These are phyloP conservation scores for Chaetorhynchus papuensis DNA, from an alignment of 2,113 vertebrate species.

Conservation along the genomic window DNA sequence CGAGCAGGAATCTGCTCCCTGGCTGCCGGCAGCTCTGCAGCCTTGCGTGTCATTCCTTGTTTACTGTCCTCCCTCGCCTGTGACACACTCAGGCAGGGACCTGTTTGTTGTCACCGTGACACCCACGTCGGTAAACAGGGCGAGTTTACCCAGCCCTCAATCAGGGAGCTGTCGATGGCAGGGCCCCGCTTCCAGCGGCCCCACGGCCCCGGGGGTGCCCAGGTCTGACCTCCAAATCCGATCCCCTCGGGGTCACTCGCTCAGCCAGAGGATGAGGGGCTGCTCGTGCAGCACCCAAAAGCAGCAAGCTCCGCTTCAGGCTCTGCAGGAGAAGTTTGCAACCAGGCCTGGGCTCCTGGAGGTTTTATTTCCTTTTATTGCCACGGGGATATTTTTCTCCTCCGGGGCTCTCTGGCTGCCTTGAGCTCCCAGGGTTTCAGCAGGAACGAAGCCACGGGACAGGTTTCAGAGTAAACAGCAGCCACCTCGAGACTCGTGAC, in stretches of 20 bases:
- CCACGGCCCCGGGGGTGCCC: neutral
- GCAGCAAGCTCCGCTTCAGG: fast-evolving
- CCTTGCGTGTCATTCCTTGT: neutral
- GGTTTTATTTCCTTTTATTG: neutral
- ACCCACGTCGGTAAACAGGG: slow-evolving; percentile 51
- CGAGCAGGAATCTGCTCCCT: neutral
- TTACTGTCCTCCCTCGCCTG: slow-evolving; percentile 20
- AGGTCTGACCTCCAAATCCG: neutral
- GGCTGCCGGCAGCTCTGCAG: neutral
- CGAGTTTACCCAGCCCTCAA: slow-evolving; percentile 41
- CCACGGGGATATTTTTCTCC: neutral
- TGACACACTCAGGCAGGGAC: slow-evolving; percentile 46
- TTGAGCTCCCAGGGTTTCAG: neutral
- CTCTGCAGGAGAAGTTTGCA: neutral
- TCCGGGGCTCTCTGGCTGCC: neutral
- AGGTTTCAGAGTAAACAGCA: slow-evolving; percentile 34
- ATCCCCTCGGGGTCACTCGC: neutral
- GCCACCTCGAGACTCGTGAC: neutral
- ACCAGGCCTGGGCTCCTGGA: neutral
- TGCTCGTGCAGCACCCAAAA: neutral
- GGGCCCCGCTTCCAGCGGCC: neutral
- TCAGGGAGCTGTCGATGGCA: slow-evolving; percentile 1
- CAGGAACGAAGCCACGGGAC: neutral
- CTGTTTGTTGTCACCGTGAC: slow-evolving; percentile 55
- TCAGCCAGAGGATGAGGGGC: neutral